These are phyloP conservation scores for Melanerpes aurifrons DNA, from an alignment of 2,113 vertebrate species.

Conservation along the genomic window DNA sequence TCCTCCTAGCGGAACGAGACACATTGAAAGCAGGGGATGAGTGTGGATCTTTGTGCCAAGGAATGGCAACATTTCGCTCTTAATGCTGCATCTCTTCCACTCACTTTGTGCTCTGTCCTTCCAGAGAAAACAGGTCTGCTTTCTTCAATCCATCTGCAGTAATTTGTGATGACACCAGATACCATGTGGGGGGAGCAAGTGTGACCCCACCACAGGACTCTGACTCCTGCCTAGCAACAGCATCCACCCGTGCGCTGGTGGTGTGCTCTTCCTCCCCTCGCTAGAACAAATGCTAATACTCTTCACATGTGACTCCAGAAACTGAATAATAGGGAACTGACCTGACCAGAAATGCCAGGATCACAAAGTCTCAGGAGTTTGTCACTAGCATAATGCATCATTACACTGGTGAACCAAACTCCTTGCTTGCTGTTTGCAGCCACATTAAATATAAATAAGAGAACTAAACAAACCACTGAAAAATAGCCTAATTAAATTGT, in stretches of 20 bases:
- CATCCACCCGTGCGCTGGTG: background rate
- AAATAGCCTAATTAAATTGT: conserved; percentile 79
- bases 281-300: background rate
- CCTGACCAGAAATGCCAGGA: conserved; percentile 27
- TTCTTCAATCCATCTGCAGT: background rate
- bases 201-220: conserved; percentile 20
- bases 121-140: background rate
- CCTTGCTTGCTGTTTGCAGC: conserved; percentile 65
- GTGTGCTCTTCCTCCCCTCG: conserved; percentile 3
- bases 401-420: conserved; percentile 64
- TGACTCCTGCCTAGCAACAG: conserved; percentile 47
- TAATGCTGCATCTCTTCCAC: background rate
- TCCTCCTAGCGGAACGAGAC: conserved; percentile 43
- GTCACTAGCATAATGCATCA: conserved; percentile 64
- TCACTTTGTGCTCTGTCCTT: background rate
- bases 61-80: background rate
- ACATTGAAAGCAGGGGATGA: background rate
- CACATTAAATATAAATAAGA: conserved; percentile 83
- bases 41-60: background rate
- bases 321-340: conserved; percentile 50
- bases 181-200: background rate
- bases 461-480: conserved; percentile 76
- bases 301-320: conserved; percentile 43
- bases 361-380: conserved; percentile 53
- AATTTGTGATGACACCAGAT: conserved; percentile 46